A percentile compares a stretch with the other conserved stretches of the same genome.
These are phyloP conservation scores for Sebastes matsubarae DNA, from an alignment of 2,797 vertebrate genomes.

Conservation along the genomic window DNA sequence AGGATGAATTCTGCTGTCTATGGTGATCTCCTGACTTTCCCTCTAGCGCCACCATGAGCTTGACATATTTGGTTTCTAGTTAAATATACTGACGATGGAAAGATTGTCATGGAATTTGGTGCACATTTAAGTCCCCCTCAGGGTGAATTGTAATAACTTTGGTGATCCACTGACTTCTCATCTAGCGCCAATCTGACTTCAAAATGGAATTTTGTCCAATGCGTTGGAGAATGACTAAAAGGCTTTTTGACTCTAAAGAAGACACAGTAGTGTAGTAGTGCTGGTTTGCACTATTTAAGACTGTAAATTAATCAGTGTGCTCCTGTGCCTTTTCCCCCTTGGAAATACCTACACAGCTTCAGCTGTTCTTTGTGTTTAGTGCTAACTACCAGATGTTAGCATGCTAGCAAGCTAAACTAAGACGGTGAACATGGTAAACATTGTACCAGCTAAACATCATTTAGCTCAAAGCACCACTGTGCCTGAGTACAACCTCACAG, in stretches of 20 bases:
- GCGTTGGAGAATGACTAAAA: neutral
- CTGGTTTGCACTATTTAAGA: neutral
- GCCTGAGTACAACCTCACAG: neutral
- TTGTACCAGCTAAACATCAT: neutral
- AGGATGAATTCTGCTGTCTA: neutral
- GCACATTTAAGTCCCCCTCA: neutral
- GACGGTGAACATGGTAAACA: neutral
- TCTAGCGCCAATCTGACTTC: neutral
- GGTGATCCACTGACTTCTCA: neutral
- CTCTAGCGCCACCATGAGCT: too few relatives aligned
- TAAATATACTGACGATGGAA: neutral
- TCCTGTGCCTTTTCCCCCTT: neutral
- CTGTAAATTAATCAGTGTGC: neutral
- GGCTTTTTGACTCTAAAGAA: neutral
- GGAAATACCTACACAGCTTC: neutral
- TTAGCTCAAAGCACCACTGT: neutral
- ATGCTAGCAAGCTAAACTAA: neutral
- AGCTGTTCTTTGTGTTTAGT: neutral
- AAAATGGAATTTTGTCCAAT: neutral
- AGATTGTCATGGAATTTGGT: neutral
- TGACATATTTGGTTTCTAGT: neutral
- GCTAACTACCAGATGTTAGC: neutral
- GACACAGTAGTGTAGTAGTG: neutral
- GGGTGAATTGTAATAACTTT: neutral
- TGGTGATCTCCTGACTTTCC: neutral